Base-by-base conservation (phyloP, 2,113 vertebrate species). In the Lucifuga dentata region DNA sequence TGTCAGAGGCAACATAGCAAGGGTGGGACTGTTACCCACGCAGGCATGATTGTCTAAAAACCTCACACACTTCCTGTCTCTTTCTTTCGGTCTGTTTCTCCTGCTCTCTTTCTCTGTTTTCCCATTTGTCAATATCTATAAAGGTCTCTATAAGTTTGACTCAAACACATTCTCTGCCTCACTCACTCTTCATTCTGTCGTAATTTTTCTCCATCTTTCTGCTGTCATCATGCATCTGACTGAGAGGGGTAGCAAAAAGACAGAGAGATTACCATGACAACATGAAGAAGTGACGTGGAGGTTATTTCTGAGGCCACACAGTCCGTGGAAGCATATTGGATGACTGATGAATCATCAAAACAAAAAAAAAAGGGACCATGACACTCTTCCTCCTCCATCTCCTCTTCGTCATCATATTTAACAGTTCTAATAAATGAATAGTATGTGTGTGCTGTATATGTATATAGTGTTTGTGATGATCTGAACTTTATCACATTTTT, bases 241-340 rank as follows among this genome's bases (percentile, higher is more conserved):
- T 78, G 65, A 80, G 57, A 73, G 5, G 35, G 32, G 68, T 51
- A 59, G 64, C 63, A 63, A 68, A 69, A 52, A 63, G 32, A 77
- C 49, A 61, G 75, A 33, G 67, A 76, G 65, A 91, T 92, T 88
- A 76, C 88, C 84, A 87, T 88, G 90, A 88, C 81, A 89, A 92
- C 88, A 41, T 68, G 66, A 74, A 63, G 70, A 52, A 69, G 69
- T 68, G 74, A 79, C 33, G 67, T 16, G 52, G 46, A 55, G 62
- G 67, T 79, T 67, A 66, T 73, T 67, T 77, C 20, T 64, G 74
- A 79, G 73, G 51, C 52, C 38, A 9, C 20, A 19, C 44, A 32
- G 72, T 68, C 64, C 23, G 26, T 36, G 11, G 40, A 43, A 53
- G 69, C 36, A 5, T 82, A 82, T 63, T 43, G 36, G 32, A 75